phyloP scores from a whole-genome alignment of 2,797 vertebrate species.

The Enteromius unitaeniatus region DNA sequence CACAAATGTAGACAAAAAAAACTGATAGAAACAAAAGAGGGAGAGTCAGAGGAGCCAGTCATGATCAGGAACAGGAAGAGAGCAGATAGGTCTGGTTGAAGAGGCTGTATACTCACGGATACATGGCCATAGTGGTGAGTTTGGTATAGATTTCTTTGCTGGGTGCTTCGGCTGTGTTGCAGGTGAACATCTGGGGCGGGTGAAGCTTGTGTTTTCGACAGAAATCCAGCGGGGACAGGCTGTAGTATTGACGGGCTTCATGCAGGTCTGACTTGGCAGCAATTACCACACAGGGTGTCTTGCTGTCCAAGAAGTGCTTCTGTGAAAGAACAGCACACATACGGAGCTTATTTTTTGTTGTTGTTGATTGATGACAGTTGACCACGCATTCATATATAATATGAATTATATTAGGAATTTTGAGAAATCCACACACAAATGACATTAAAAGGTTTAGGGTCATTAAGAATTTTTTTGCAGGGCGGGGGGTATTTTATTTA shows the following conservation, averaged over 20 bases:
- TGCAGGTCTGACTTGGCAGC: slow-evolving; percentile 95
- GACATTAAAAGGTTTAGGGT: too few relatives aligned
- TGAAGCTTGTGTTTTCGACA: slow-evolving; percentile 98
- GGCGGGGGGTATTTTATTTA: too few relatives aligned
- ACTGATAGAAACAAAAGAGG: slow-evolving; percentile 8
- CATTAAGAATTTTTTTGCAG: too few relatives aligned
- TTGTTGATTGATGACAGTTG: background rate
- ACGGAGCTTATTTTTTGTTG: background rate
- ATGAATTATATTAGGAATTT: too few relatives aligned
- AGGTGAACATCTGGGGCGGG: slow-evolving; percentile 94
- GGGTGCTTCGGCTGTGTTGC: slow-evolving; percentile 86
- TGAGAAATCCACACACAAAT: too few relatives aligned
- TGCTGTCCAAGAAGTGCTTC: slow-evolving; percentile 97
- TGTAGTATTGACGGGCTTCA: slow-evolving; percentile 91
- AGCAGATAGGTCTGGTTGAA: background rate
- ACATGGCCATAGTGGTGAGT: slow-evolving; percentile 98
- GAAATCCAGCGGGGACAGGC: slow-evolving; percentile 90
- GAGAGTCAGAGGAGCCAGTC: slow-evolving; percentile 34
- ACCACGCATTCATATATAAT: too few relatives aligned
- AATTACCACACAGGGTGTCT: slow-evolving; percentile 92
- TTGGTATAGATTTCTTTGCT: slow-evolving; percentile 95
- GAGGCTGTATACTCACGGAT: slow-evolving; percentile 89
- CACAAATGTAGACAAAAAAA: background rate
- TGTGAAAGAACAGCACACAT: slow-evolving; percentile 63
- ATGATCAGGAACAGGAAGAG: background rate